Evolutionary conservation across 2,797 vertebrate genomes (phyloP).

Genomic region (Bradypus variegatus): DNA sequence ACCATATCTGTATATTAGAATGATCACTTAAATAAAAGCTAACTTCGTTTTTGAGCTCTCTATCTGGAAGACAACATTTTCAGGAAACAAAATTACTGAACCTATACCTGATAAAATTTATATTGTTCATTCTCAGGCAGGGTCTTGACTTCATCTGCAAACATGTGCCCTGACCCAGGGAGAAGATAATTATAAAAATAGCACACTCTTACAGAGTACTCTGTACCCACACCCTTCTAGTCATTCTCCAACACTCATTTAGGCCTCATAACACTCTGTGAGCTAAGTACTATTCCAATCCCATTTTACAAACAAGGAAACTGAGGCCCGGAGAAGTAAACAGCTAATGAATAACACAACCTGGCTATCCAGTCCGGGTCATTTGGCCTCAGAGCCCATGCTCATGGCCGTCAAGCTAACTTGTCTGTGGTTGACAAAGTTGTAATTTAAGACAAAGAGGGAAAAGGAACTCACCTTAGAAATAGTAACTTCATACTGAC

Average conservation of each 20-base stretch:
- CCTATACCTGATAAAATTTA: not conserved
- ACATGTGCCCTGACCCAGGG: not conserved
- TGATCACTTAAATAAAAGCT: not conserved
- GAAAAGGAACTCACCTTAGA: not conserved
- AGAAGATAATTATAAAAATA: not conserved
- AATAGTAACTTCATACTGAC: not conserved
- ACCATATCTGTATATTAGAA: not conserved
- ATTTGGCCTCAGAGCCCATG: not conserved
- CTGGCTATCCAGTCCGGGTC: not conserved
- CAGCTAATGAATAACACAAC: not conserved
- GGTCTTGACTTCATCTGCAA: not conserved
- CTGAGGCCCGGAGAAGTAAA: not conserved
- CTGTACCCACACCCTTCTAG: not conserved
- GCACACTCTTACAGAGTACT: not conserved
- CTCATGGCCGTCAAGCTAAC: not conserved
- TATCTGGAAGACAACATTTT: not conserved
- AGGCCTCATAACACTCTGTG: not conserved
- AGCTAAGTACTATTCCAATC: not conserved
- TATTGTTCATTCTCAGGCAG: not conserved
- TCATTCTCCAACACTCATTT: not conserved
- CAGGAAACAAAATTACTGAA: not conserved
- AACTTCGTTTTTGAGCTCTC: not conserved
- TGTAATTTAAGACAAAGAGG: constrained; percentile 3
- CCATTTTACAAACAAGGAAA: not conserved
- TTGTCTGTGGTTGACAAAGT: not conserved